Evolutionary conservation across 2,797 vertebrate species (phyloP), one percentile per base, ranked within the genome.

Genomic region (Dicrostonyx torquatus): DNA sequence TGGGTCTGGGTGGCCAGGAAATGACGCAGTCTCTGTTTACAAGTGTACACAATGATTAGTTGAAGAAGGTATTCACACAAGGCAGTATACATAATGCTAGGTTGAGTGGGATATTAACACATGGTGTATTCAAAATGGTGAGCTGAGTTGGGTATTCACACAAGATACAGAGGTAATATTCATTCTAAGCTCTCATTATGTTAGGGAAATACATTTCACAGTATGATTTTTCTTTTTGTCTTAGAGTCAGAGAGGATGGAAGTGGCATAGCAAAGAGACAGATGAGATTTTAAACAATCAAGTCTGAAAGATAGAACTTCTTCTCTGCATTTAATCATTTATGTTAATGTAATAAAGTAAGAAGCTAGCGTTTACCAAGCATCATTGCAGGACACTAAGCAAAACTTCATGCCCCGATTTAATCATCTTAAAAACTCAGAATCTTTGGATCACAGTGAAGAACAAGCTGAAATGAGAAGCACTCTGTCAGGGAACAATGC

Each of bases 161-260:
- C 48, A 48, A 1, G 10, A 7, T 64, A 11, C 15, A 84, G 66
- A 76, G 17, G 10, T 66, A 9, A 9, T 40, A 83, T 78, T 12
- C 15, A 34, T 76, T 84, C 76, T 78, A 72, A 87, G 24, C 4
- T 75, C 29, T 87, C 8, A 89, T 24, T 94, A 75, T 87, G 53
- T 76, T 87, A 91, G 73, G 29, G 5, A 97, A 89, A 91, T 90
- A 17, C n/a, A 79, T 80, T 77, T 91, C 12, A 64, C 31, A 82
- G 20, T 43, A 22, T 34, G 2, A 80, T 2, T 66, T 15, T 48
- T 79, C 24, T 55, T 77, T 77, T 62, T 62, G 11, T 87, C 48
- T 40, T 31, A 3, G 24, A 53, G 26, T 86, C 20, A n/a, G 8
- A 72, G 55, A 43, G n/a, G 83, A 53, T 29, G 50, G 34, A 22